Percentiles rank a stretch among this genome's conserved stretches.
These are phyloP conservation scores for Lasius platythorax DNA, from an alignment of 2,888 invertebrate species.

Conservation along the genomic window DNA sequence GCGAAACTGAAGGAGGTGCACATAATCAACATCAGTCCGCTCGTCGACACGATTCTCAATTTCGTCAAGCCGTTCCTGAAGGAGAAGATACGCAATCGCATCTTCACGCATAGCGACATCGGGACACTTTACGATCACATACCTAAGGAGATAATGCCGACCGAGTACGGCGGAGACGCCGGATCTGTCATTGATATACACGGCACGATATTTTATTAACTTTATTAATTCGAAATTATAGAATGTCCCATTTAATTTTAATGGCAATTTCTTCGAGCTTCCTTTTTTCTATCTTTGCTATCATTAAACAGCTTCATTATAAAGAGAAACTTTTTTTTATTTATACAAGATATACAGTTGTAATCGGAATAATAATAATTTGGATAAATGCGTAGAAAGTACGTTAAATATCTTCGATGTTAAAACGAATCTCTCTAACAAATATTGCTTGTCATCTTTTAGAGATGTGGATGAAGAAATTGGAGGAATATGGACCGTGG, in stretches of 20 bases:
- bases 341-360: background rate
- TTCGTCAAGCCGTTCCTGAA: constrained; percentile 95
- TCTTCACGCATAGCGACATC: constrained; percentile 92
- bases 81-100: constrained; percentile 94
- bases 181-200: constrained; percentile 91
- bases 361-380: background rate
- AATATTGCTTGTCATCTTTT: constrained; percentile 52
- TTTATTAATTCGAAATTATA: background rate
- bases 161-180: constrained; percentile 94
- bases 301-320: background rate
- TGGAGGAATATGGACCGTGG: constrained; percentile 93
- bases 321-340: background rate
- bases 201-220: constrained; percentile 85
- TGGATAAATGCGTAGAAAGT: background rate
- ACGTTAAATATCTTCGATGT: background rate
- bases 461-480: constrained; percentile 93
- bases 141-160: constrained; percentile 93
- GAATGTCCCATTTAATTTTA: background rate
- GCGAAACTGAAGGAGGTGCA: constrained; percentile 95
- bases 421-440: background rate
- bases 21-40: constrained; percentile 93
- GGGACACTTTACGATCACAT: constrained; percentile 92
- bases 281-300: background rate
- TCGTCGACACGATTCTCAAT: constrained; percentile 94
- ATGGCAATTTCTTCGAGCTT: background rate